Evolutionary conservation across 2,797 vertebrate genomes (phyloP), one percentile per base, ranked within the genome.

Genomic region (Phrynocephalus forsythii): DNA sequence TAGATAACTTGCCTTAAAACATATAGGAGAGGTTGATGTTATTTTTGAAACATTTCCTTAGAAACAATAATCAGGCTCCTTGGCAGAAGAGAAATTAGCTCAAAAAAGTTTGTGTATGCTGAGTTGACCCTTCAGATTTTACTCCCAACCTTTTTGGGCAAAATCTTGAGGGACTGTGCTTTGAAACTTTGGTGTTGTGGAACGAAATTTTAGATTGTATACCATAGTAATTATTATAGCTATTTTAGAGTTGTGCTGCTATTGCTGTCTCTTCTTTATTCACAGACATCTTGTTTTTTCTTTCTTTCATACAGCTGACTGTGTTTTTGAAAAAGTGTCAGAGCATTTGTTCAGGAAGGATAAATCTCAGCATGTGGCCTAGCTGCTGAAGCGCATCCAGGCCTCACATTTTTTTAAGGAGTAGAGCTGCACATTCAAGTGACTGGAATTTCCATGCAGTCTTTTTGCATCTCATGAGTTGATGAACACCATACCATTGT

Each of bases 311-410:
- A 76, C 6, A 30, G 38, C 66, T 88, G 50, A n/a, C 26, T 2
- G 16, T 85, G 4, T 85, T 84, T 80, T 82, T 22, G 20, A 73
- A 85, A 82, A 85, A 82, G 52, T 63, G 26, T 24, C 7, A 48
- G 11, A 33, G 8, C 10, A 26, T 90, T 80, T 80, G 13, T 84
- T 79, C 83, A 80, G 33, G 26, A 38, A 60, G 66, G 30, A 75
- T 1, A 33, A 81, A 69, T 72, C 5, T 20, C 79, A 79, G 69
- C 7, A 3, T 30, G 16, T n/a, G 72, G 28, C 24, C 79, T 52
- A 67, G 77, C n/a, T 67, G 20, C n/a, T n/a, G 60, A 88, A 86
- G 60, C 56, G 69, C 28, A 88, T 24, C 79, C 28, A 87, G 30
- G 33, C 81, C 71, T 71, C 33, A 66, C 50, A 28, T 76, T 88